Evolutionary conservation across 2,113 vertebrate genomes (phyloP).

Genomic region (Microtus richardsoni): DNA sequence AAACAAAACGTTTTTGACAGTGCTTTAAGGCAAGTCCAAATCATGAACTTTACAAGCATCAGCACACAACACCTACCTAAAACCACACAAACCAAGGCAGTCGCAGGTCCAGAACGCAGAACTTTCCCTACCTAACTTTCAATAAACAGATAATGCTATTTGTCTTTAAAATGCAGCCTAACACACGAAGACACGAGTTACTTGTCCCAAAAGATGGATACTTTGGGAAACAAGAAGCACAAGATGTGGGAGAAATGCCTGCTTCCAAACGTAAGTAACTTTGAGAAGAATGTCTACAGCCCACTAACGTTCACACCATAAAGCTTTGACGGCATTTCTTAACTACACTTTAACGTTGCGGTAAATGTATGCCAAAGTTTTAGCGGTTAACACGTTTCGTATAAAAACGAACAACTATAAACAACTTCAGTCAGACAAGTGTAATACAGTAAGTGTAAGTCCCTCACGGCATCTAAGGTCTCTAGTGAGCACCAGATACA

Average conservation of each 20-base stretch:
- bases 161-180: neutral
- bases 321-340: conserved; percentile 32
- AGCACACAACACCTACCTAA: conserved; percentile 14
- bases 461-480: neutral
- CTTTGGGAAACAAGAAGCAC: neutral
- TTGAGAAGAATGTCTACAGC: neutral
- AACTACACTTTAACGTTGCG: neutral
- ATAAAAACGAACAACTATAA: neutral
- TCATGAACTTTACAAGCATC: neutral
- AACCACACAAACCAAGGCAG: conserved; percentile 5
- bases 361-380: neutral
- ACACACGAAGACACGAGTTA: neutral
- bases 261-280: conserved; percentile 41
- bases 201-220: neutral
- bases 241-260: neutral
- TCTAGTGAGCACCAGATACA: neutral
- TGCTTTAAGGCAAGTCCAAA: conserved; percentile 26
- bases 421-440: neutral
- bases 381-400: neutral
- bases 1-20: conserved; percentile 8
- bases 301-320: neutral
- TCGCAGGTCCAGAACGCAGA: neutral
- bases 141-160: neutral
- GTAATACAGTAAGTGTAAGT: neutral
- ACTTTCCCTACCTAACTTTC: neutral